Base-by-base conservation (phyloP, 2,113 vertebrate species). In the Pelodiscus sinensis region DNA sequence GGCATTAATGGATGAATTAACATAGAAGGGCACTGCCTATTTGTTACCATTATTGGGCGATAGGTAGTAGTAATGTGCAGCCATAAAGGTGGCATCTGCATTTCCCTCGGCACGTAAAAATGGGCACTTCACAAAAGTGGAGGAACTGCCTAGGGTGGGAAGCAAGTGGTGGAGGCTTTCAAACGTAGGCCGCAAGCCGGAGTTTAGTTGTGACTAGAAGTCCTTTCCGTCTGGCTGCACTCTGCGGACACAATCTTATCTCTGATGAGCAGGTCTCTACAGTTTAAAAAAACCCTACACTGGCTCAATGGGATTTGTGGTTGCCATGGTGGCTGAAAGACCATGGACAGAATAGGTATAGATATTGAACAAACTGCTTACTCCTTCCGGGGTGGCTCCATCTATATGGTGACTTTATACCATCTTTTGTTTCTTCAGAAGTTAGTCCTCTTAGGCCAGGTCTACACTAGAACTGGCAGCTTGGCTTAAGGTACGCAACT, bases 361-460 rank as follows among this genome's bases (percentile, higher is more conserved):
- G 71, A 68, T 94, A 93, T 55, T 79, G 89, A 93, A 88, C 27
- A 79, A 89, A 68, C 78, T 96, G 56, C 60, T 94, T 15, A 19
- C 22, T 44, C 90, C 91, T 86, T 90, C 2, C 60, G 85, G 88
- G 91, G 80, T 54, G 89, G 54, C 79, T 90, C 78, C 90, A 81
- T 87, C 90, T 90, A 73, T 55, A 89, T 96, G 96, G 91, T 87
- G 94, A 96, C 95, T 93, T 89, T 87, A 91, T 93, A 24, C 81
- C 84, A 24, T 82, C 84, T 89, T 95, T 90, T 93, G 79, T 93
- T 96, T 97, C 93, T 92, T 96, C 92, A 91, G 91, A 97, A 95
- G 88, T 96, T 95, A 89, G 93, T 92, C 95, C 19, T 38, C 90
- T 91, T 51, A 94, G 65, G 44, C 44, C 44, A 44, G 44, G 6